These are phyloP conservation scores for Crocuta crocuta DNA, from an alignment of 2,113 vertebrate genomes.

Conservation along the genomic window DNA sequence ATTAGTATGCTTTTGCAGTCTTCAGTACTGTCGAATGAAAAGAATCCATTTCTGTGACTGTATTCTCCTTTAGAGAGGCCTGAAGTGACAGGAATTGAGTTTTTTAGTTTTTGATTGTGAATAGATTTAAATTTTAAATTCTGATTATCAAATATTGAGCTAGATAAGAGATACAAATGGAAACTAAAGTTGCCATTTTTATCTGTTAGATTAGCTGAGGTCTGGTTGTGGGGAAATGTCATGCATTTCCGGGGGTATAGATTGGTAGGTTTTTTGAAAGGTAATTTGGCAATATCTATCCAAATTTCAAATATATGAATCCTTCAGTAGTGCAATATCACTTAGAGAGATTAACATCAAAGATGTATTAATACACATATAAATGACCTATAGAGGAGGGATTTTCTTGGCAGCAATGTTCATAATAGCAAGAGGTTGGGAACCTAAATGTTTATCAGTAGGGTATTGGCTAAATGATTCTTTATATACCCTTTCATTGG, in stretches of 20 bases:
- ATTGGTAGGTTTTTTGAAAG: slow-evolving; percentile 19
- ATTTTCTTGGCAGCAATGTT: not conserved
- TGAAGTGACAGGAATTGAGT: not conserved
- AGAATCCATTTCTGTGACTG: not conserved
- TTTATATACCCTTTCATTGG: not conserved
- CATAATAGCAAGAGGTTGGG: not conserved
- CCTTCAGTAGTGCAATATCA: not conserved
- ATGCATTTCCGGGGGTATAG: not conserved
- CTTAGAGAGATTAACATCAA: not conserved
- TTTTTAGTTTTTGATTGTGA: not conserved
- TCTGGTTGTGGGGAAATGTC: not conserved
- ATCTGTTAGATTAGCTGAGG: not conserved
- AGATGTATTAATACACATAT: not conserved
- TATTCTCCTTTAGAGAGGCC: not conserved
- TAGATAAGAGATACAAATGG: not conserved
- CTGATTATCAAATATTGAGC: not conserved
- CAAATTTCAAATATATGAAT: not conserved
- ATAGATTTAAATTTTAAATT: not conserved
- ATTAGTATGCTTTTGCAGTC: not conserved
- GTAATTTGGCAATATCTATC: not conserved
- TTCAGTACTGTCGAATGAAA: not conserved
- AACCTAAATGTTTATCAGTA: not conserved
- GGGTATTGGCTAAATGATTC: not conserved
- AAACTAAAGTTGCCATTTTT: not conserved
- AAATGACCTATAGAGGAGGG: not conserved